These are phyloP conservation scores for Triops cancriformis DNA, from an alignment of 1,140 invertebrate species.

Conservation along the genomic window DNA sequence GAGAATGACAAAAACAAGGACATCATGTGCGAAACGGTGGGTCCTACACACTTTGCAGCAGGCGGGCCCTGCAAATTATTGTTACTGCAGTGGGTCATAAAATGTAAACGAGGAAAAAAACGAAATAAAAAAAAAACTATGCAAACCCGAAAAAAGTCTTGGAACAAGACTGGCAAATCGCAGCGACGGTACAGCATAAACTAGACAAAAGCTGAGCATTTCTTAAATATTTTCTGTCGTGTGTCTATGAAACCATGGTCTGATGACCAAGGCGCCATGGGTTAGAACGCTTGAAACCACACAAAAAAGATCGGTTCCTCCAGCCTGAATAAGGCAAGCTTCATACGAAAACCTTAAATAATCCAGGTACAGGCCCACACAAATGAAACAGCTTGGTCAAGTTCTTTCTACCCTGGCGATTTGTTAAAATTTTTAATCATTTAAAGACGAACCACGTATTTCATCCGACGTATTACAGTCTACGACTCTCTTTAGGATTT, in stretches of 20 bases:
- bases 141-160: background rate
- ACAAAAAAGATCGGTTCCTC: background rate
- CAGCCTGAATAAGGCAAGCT: background rate
- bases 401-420: background rate
- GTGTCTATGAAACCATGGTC: background rate
- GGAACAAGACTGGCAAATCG: background rate
- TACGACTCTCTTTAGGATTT: too few relatives aligned
- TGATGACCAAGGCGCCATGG: slow-evolving; percentile 2
- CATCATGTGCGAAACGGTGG: background rate
- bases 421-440: too few relatives aligned
- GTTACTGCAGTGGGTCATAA: background rate
- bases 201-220: background rate
- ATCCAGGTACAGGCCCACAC: background rate
- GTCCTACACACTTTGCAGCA: background rate
- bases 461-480: too few relatives aligned
- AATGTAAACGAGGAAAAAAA: background rate
- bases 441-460: too few relatives aligned
- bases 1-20: background rate
- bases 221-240: background rate
- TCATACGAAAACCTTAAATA: background rate
- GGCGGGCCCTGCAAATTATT: background rate
- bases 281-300: background rate
- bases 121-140: background rate
- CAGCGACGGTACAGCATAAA: background rate
- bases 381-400: background rate